phyloP scores from a whole-genome alignment of 2,113 vertebrate species.

The Mesembrinibis cayennensis region DNA sequence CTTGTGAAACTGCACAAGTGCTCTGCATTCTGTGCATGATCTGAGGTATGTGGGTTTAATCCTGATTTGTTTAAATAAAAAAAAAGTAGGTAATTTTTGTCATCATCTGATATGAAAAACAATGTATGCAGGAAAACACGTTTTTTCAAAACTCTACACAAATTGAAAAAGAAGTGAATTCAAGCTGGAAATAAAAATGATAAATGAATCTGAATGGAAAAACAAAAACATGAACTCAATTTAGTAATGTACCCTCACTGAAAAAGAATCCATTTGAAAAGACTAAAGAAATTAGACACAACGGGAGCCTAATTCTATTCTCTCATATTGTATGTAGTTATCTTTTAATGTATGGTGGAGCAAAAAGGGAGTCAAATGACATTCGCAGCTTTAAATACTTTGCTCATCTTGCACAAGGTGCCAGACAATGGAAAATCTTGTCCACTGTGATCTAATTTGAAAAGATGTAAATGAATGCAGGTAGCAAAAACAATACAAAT shows the following conservation, averaged over 20 bases:
- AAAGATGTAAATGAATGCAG: not conserved
- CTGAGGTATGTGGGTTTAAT: not conserved
- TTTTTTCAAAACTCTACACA: not conserved
- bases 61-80: not conserved
- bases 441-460: not conserved
- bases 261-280: not conserved
- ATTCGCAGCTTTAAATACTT: not conserved
- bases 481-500: not conserved
- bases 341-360: not conserved
- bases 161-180: not conserved
- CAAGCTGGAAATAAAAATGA: not conserved
- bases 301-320: not conserved
- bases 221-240: not conserved
- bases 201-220: not conserved
- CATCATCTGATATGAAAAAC: not conserved
- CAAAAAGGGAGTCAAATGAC: not conserved
- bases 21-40: not conserved
- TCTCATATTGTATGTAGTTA: not conserved
- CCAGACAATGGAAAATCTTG: not conserved
- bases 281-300: not conserved
- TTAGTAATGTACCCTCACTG: not conserved
- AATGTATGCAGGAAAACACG: not conserved
- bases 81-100: not conserved
- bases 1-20: not conserved
- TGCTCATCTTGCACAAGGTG: not conserved